A percentile compares a stretch with the other conserved stretches of the same genome.
phyloP scores from a whole-genome alignment of 2,888 invertebrate genomes.

The Ceriagrion tenellum region DNA sequence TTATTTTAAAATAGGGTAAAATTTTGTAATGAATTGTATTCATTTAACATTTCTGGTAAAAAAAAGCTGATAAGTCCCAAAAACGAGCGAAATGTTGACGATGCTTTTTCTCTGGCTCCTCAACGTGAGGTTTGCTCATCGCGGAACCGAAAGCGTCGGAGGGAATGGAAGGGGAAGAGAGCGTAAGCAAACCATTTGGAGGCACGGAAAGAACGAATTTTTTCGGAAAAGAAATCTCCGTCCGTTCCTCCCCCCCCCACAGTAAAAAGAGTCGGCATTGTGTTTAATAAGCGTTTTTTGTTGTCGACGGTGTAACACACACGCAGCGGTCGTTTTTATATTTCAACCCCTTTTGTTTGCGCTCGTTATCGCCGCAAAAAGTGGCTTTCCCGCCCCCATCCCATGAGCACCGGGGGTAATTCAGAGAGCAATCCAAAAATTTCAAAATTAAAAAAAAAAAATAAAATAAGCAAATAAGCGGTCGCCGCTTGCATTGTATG shows the following conservation, averaged over 20 bases:
- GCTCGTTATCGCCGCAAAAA: constrained; percentile 34
- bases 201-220: neutral
- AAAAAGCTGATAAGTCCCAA: neutral
- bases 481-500: neutral
- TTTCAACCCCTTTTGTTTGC: constrained; percentile 9
- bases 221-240: constrained; percentile 5
- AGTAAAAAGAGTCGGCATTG: constrained; percentile 39
- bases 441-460: neutral
- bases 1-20: no score
- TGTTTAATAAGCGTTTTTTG: constrained; percentile 31
- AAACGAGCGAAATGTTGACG: neutral
- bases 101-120: neutral
- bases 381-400: neutral
- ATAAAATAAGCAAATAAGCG: neutral
- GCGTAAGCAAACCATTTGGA: neutral
- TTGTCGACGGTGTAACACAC: constrained; percentile 7
- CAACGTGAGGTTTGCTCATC: neutral
- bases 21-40: no score
- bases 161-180: neutral
- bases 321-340: neutral
- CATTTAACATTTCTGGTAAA: no score
- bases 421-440: neutral
- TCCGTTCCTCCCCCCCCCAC: neutral
- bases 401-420: neutral
- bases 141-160: neutral